A percentile compares a stretch with the other conserved stretches of the same genome.
These are phyloP conservation scores for Catostomus latipinnis DNA, from an alignment of 2,797 vertebrate species.

Conservation along the genomic window DNA sequence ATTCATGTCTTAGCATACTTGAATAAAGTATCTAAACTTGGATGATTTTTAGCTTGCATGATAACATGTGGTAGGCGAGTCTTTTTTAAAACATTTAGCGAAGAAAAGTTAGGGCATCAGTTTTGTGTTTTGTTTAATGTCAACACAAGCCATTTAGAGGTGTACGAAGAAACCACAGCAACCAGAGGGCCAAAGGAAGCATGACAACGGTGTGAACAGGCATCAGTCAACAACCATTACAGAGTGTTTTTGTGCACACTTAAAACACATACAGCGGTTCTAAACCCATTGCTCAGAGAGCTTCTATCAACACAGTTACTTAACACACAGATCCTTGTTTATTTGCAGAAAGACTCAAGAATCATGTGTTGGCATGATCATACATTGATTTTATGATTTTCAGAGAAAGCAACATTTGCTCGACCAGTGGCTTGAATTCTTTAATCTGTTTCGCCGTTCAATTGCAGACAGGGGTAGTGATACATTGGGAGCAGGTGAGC, in stretches of 20 bases:
- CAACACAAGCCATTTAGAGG: slow-evolving; percentile 18
- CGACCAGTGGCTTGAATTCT: too few species aligned
- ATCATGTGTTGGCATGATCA: not conserved
- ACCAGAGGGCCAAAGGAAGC: not conserved
- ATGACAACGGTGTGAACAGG: slow-evolving; percentile 34
- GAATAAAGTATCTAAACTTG: too few species aligned
- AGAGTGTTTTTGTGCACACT: slow-evolving; percentile 33
- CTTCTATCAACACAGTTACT: slow-evolving; percentile 40
- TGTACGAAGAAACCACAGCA: slow-evolving; percentile 15
- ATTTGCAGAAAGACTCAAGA: slow-evolving; percentile 25
- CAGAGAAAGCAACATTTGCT: too few species aligned
- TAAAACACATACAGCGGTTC: slow-evolving; percentile 37
- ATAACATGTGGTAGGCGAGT: not conserved
- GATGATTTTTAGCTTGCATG: not conserved
- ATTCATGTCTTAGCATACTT: too few species aligned
- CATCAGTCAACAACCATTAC: slow-evolving; percentile 39
- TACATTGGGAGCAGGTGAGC: too few species aligned
- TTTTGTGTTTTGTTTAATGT: slow-evolving; percentile 35
- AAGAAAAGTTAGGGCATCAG: slow-evolving; percentile 22
- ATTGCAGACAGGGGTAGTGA: too few species aligned
- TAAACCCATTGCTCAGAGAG: slow-evolving; percentile 16
- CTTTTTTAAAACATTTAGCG: slow-evolving; percentile 9
- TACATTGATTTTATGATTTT: not conserved
- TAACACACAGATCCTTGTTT: slow-evolving; percentile 28
- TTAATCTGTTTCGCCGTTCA: too few species aligned